These are phyloP conservation scores for Rhopalosiphum nymphaeae DNA, from an alignment of 2,888 invertebrate species.

Conservation along the genomic window DNA sequence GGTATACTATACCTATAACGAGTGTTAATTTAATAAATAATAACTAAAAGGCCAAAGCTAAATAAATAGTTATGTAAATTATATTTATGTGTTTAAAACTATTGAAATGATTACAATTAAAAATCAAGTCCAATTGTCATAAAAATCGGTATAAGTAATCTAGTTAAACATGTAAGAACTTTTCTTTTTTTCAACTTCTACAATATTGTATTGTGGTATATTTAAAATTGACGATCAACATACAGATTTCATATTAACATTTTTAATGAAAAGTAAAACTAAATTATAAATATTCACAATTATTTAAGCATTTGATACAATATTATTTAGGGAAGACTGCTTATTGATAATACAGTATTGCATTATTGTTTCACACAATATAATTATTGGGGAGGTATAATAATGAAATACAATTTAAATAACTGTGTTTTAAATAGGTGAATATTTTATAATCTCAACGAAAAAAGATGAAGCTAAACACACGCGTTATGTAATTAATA, in stretches of 20 bases:
- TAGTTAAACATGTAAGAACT: conserved; percentile 51
- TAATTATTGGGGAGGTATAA: conserved; percentile 15
- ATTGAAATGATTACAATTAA: not conserved
- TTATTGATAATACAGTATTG: not conserved
- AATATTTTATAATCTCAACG: conserved; percentile 9
- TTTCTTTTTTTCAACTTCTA: not conserved
- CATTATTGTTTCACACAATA: not conserved
- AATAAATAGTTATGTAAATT: not conserved
- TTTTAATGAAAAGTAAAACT: not conserved
- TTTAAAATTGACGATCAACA: not conserved
- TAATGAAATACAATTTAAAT: conserved; percentile 8
- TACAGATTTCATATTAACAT: not conserved
- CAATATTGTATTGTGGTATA: not conserved
- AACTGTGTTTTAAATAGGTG: not conserved
- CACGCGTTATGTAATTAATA: conserved; percentile 32
- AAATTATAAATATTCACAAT: not conserved
- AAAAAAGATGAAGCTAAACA: conserved; percentile 52
- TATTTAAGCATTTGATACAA: not conserved
- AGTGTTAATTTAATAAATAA: not conserved
- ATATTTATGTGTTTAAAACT: conserved; percentile 12
- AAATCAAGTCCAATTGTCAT: conserved; percentile 21
- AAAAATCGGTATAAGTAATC: conserved; percentile 28
- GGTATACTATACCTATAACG: not conserved
- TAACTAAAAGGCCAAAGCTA: not conserved
- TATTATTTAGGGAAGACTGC: not conserved